phyloP scores from a whole-genome alignment of 2,888 invertebrate species.

The Pharmacophagus antenor region DNA sequence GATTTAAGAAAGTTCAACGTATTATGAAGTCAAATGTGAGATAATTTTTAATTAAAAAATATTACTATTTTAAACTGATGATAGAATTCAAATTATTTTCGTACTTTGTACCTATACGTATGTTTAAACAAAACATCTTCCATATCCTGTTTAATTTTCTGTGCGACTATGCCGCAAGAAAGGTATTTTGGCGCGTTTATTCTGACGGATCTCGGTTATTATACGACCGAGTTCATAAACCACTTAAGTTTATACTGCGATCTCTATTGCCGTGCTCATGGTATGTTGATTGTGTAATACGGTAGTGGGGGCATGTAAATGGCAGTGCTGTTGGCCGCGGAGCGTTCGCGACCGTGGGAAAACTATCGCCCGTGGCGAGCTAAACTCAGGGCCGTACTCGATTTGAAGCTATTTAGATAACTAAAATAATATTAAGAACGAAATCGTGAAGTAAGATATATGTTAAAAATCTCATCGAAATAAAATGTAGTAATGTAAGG shows the following conservation, averaged over 20 bases:
- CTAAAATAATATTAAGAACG: no score
- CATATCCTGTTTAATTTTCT: no score
- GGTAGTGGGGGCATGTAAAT: constrained; percentile 77
- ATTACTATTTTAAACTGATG: no score
- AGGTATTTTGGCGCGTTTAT: neutral
- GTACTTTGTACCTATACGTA: no score
- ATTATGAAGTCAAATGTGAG: no score
- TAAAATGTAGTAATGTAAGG: no score
- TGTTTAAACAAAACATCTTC: no score
- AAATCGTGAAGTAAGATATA: no score
- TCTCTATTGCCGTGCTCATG: constrained; percentile 36
- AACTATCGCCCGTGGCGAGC: constrained; percentile 80
- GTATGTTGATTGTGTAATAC: constrained; percentile 62
- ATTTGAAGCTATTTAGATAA: neutral
- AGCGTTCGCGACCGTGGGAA: constrained; percentile 76
- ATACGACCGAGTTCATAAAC: constrained; percentile 44
- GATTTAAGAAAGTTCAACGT: no score
- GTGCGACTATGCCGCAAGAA: neutral
- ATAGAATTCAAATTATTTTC: no score
- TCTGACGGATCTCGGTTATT: constrained; percentile 29
- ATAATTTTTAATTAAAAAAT: no score
- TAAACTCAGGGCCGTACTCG: constrained; percentile 55
- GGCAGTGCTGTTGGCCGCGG: constrained; percentile 73
- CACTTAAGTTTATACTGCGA: constrained; percentile 31
- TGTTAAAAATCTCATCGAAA: no score